Percentiles rank a stretch among this genome's conserved stretches.
phyloP scores from a whole-genome alignment of 2,888 invertebrate species.

The Ferdinandea cuprea region DNA sequence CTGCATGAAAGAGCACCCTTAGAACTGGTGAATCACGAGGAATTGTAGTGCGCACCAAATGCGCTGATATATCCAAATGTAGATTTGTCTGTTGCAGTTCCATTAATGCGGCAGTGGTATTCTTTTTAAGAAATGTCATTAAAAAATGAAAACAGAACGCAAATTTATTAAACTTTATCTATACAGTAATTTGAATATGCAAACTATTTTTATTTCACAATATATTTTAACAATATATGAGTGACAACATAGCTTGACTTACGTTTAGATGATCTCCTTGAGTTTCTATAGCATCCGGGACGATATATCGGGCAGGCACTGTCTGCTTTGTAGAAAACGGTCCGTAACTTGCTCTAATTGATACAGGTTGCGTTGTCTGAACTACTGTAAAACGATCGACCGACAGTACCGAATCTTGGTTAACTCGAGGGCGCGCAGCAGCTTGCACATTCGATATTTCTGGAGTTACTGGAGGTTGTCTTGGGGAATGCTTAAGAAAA shows the following conservation, averaged over 20 bases:
- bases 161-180: slow-evolving; percentile 54
- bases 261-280: slow-evolving; percentile 81
- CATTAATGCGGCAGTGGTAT: slow-evolving; percentile 85
- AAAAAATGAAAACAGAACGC: slow-evolving; percentile 32
- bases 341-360: slow-evolving; percentile 95
- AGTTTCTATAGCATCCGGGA: slow-evolving; percentile 91
- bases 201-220: no score
- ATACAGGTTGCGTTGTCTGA: slow-evolving; percentile 94
- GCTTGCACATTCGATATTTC: slow-evolving; percentile 80
- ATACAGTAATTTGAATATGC: no score
- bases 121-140: slow-evolving; percentile 79
- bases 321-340: slow-evolving; percentile 98
- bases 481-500: slow-evolving; percentile 92
- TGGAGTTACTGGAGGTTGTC: slow-evolving; percentile 86
- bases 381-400: slow-evolving; percentile 95
- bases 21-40: slow-evolving; percentile 95
- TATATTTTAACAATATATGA: no score
- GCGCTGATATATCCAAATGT: slow-evolving; percentile 95
- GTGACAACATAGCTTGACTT: slow-evolving; percentile 76
- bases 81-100: slow-evolving; percentile 88
- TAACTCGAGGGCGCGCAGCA: slow-evolving; percentile 75
- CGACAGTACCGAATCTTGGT: slow-evolving; percentile 89
- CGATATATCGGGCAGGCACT: slow-evolving; percentile 93
- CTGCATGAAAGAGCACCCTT: slow-evolving; percentile 95
- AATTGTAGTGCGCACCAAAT: slow-evolving; percentile 93